Evolutionary conservation across 1,140 invertebrate genomes (phyloP), one percentile per base, ranked within the genome.

Genomic region (Triops cancriformis): DNA sequence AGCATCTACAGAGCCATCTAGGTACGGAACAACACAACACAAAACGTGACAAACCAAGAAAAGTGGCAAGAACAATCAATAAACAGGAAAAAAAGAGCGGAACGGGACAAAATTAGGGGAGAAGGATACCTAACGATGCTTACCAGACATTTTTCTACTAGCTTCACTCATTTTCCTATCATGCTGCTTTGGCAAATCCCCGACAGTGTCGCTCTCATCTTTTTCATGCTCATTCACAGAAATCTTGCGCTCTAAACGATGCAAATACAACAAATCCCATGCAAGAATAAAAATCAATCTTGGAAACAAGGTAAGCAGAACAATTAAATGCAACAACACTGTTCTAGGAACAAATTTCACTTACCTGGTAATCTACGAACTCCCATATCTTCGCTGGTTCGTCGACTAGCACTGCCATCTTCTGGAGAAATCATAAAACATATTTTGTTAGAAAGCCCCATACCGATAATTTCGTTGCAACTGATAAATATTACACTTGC

Each of bases 1-100:
- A 12, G 72, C 11, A 27, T 78, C 77, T 76, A 91, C 86, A 80
- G 87, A 87, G 42, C 82, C 82, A 82, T 76, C 78, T 81, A 81
- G 72, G 80, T 83, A 79, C 80, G 80, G 82, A 84, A 82, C 82
- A 81, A 82, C 84, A 82, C 82, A 82, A 83, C 83, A 81, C 82
- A 83, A 80, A 83, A 83, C 81, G 81, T 81, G 83, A 82, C 79
- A 83, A 79, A 81, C 41, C 81, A 81, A 84, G 83, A 85, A 79
- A 84, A 85, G 83, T 84, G 77, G 83, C 84, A 84, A 85, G 82
- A 83, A 82, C 14, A 64, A 78, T 79, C 31, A 72, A 43, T 80
- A 74, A 78, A 75, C 18, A 76, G 31, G 77, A 28, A 75, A 26
- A 28, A 28, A 26, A 31, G 45, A 23, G 43, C 10, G 64, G n/a